These are phyloP conservation scores for Tragelaphus strepsiceros DNA, from an alignment of 2,113 vertebrate genomes.

Conservation along the genomic window DNA sequence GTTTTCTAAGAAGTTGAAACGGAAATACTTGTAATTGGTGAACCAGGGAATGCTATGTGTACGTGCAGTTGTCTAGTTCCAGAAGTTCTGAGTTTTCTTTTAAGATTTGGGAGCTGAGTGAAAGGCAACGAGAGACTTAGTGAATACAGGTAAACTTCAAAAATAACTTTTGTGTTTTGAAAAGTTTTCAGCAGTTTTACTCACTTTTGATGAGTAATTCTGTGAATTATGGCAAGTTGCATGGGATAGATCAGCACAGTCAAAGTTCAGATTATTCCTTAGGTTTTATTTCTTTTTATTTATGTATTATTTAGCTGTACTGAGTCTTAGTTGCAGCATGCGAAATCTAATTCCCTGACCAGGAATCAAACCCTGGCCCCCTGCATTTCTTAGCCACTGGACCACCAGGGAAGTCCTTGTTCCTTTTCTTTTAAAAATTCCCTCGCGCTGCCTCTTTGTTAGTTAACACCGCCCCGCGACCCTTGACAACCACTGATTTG, in stretches of 20 bases:
- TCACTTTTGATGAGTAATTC: background rate
- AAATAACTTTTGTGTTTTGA: background rate
- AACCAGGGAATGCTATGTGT: background rate
- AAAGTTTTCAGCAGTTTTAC: background rate
- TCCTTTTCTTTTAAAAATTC: background rate
- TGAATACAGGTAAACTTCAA: background rate
- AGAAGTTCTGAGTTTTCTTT: background rate
- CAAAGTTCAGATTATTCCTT: background rate
- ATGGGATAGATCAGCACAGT: background rate
- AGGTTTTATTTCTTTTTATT: background rate
- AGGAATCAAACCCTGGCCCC: background rate
- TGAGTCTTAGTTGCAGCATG: background rate
- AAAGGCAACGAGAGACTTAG: background rate
- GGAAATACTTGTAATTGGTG: background rate
- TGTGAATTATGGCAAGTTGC: background rate
- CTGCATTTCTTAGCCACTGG: background rate
- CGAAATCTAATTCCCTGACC: background rate
- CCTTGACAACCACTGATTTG: background rate
- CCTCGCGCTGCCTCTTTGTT: background rate
- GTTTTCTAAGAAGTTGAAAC: constrained; percentile 20
- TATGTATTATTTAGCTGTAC: background rate
- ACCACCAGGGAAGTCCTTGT: background rate
- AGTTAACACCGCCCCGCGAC: background rate
- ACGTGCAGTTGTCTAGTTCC: background rate
- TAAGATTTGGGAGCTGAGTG: background rate